Conservation (phyloP, 2,113 vertebrate genomes). For the Donacobius atricapilla region DNA sequence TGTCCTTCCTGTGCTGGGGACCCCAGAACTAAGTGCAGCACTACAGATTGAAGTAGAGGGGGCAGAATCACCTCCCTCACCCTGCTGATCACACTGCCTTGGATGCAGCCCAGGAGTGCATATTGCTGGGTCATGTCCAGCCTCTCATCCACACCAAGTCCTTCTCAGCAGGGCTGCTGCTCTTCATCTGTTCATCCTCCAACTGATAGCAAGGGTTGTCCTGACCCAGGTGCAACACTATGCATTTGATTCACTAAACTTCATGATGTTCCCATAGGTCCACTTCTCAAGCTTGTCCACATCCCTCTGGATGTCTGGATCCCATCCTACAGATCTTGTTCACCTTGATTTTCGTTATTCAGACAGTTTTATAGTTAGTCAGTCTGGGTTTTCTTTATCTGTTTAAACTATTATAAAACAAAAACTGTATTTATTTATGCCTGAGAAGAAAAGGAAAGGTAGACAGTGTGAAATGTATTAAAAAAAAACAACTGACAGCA, state of each 20-base stretch:
- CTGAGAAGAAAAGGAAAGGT: background rate
- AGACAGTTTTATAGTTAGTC: background rate
- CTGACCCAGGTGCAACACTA: no score
- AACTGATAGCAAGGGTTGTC: background rate
- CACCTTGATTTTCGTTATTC: background rate
- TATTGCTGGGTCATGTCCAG: fast-evolving
- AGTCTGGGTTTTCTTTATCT: background rate
- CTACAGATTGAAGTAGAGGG: background rate
- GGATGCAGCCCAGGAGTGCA: background rate
- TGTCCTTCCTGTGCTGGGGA: background rate
- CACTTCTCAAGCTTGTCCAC: background rate
- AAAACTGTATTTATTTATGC: background rate
- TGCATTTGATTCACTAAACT: background rate
- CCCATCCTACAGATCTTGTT: background rate
- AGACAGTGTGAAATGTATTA: background rate
- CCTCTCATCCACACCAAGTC: background rate
- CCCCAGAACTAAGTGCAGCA: background rate
- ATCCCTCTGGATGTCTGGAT: background rate
- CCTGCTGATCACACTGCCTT: background rate
- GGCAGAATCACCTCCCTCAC: background rate
- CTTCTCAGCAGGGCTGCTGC: background rate
- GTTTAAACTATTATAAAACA: background rate
- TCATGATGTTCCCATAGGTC: background rate
- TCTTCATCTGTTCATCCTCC: background rate
- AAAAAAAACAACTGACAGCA: background rate